phyloP scores from a whole-genome alignment of 1,140 invertebrate species.

The Trichomalopsis sarcophagae region DNA sequence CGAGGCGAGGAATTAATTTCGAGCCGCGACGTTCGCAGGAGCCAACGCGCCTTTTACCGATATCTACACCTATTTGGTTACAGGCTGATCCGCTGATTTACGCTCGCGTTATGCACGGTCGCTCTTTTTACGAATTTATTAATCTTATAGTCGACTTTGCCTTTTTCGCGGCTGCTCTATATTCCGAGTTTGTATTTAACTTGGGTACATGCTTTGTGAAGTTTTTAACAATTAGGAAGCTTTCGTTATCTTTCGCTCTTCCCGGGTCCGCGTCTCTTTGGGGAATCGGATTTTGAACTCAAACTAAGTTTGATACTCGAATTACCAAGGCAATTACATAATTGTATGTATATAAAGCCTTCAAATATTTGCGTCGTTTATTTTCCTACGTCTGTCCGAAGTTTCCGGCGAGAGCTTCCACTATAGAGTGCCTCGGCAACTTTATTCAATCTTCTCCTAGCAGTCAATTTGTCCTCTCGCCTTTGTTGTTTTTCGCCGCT shows the following conservation, averaged over 20 bases:
- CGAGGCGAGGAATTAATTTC: background rate
- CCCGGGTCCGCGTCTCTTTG: background rate
- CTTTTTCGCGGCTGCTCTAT: background rate
- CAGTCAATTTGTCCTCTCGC: background rate
- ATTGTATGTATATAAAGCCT: slow-evolving; percentile 40
- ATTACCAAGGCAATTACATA: slow-evolving; percentile 31
- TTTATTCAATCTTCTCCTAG: slow-evolving; percentile 10
- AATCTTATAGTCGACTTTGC: background rate
- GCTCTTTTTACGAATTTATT: too few species aligned
- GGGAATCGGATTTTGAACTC: slow-evolving; percentile 38
- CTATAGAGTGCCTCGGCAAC: background rate
- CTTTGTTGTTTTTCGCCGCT: background rate
- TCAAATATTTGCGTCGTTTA: slow-evolving; percentile 23
- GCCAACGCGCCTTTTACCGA: too few species aligned
- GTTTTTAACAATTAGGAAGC: too few species aligned
- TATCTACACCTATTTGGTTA: background rate
- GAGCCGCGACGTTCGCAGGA: too few species aligned
- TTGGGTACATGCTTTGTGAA: too few species aligned
- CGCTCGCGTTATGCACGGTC: too few species aligned
- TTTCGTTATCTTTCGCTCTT: background rate
- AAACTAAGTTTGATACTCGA: slow-evolving; percentile 42
- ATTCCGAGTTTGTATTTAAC: background rate
- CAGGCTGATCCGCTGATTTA: background rate
- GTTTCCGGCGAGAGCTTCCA: slow-evolving; percentile 4
- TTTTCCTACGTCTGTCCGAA: slow-evolving; percentile 24